Evolutionary conservation across 2,888 invertebrate genomes (phyloP).

Genomic region (Amorpha juglandis): DNA sequence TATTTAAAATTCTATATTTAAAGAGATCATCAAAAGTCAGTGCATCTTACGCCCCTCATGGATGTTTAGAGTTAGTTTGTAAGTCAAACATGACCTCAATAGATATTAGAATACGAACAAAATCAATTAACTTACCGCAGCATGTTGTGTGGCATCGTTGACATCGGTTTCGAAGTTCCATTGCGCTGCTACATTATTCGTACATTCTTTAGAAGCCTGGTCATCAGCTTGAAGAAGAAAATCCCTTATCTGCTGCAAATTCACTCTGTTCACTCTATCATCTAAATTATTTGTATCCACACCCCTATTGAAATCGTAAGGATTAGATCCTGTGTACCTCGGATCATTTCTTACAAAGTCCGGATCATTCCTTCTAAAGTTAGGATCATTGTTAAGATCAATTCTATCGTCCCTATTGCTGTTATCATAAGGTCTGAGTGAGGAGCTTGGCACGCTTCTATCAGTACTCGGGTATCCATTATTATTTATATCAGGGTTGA

Average conservation of each 20-base stretch:
- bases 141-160: slow-evolving; percentile 91
- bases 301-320: slow-evolving; percentile 72
- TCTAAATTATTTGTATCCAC: slow-evolving; percentile 67
- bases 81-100: not conserved
- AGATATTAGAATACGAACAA: not conserved
- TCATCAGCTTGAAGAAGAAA: slow-evolving; percentile 89
- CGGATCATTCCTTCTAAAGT: slow-evolving; percentile 78
- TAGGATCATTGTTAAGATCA: slow-evolving; percentile 75
- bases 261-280: slow-evolving; percentile 72
- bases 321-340: slow-evolving; percentile 71
- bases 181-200: slow-evolving; percentile 93
- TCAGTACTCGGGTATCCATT: slow-evolving; percentile 73
- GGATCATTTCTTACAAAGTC: slow-evolving; percentile 79
- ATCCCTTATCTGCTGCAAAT: slow-evolving; percentile 79
- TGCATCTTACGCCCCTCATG: no score
- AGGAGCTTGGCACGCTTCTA: slow-evolving; percentile 63
- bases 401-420: slow-evolving; percentile 74
- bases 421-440: slow-evolving; percentile 61
- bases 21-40: no score
- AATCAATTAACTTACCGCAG: slow-evolving; percentile 88
- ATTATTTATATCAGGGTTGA: slow-evolving; percentile 77
- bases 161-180: slow-evolving; percentile 96
- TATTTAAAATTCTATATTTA: no score
- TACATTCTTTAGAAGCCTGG: slow-evolving; percentile 91
- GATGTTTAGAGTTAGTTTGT: no score